Evolutionary conservation across 2,888 invertebrate genomes (phyloP).

Genomic region (Nomada goodeniana): DNA sequence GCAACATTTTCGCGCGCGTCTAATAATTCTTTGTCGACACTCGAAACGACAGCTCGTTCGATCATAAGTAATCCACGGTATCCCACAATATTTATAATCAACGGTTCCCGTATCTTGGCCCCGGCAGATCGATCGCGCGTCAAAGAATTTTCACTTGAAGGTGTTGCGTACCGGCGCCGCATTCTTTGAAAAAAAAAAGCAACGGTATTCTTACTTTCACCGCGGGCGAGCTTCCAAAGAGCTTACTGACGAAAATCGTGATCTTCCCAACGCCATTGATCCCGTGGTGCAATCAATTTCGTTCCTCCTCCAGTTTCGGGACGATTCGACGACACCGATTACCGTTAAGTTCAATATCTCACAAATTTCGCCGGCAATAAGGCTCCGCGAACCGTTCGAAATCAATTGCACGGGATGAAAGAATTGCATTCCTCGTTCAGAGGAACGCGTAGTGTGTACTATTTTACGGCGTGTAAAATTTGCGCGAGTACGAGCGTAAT

Average conservation of each 20-base stretch:
- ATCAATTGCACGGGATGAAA: constrained; percentile 55
- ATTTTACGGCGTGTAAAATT: not conserved
- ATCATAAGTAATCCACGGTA: too few relatives aligned
- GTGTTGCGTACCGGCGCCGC: too few relatives aligned
- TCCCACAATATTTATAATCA: too few relatives aligned
- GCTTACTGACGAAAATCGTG: not conserved
- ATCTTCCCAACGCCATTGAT: not conserved
- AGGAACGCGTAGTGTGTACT: not conserved
- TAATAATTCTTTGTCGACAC: too few relatives aligned
- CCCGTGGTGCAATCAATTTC: not conserved
- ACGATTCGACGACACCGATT: constrained; percentile 8
- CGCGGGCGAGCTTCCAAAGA: not conserved
- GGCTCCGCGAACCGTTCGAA: constrained; percentile 37
- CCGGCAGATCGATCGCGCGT: too few relatives aligned
- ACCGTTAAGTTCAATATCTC: constrained; percentile 23
- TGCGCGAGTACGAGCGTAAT: not conserved
- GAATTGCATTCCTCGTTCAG: not conserved
- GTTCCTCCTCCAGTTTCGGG: constrained; percentile 18
- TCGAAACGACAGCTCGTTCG: too few relatives aligned
- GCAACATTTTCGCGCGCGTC: too few relatives aligned
- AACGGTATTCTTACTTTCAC: constrained; percentile 1
- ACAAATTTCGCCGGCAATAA: constrained; percentile 52
- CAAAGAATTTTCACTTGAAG: too few relatives aligned
- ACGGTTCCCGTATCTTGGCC: too few relatives aligned
- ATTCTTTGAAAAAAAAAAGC: not conserved